These are phyloP conservation scores for Acromyrmex charruanus DNA, from an alignment of 1,140 invertebrate species.

Conservation along the genomic window DNA sequence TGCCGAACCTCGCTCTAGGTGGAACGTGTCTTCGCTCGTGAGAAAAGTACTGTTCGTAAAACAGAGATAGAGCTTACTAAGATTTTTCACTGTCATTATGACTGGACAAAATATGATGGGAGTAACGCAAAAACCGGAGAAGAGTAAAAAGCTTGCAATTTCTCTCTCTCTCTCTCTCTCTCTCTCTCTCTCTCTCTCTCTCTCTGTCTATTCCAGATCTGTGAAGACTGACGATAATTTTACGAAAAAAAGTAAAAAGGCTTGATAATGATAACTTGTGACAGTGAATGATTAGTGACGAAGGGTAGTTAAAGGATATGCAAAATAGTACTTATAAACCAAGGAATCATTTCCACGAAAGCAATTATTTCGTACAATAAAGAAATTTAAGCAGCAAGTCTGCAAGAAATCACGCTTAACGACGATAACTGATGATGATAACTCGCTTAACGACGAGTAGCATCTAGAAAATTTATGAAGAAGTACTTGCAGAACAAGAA, in stretches of 20 bases:
- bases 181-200: not conserved
- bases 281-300: constrained; percentile 9
- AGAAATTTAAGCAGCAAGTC: constrained; percentile 8
- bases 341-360: constrained; percentile 25
- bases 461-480: not conserved
- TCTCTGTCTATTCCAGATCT: not conserved
- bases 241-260: constrained; percentile 2
- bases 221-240: constrained; percentile 6
- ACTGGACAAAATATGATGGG: constrained; percentile 14
- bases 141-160: not conserved
- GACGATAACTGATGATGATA: constrained; percentile 44
- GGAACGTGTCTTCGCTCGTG: constrained; percentile 18
- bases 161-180: not conserved
- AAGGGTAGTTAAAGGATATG: constrained; percentile 12
- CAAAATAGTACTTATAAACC: constrained; percentile 9
- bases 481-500: constrained; percentile 3
- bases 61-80: not conserved
- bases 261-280: constrained; percentile 28
- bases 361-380: constrained; percentile 33
- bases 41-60: constrained; percentile 7
- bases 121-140: constrained; percentile 8
- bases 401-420: constrained; percentile 25
- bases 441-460: constrained; percentile 36
- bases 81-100: constrained; percentile 52
- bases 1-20: constrained; percentile 59